phyloP scores from a whole-genome alignment of 1,140 invertebrate species.

The Luehdorfia chinensis region DNA sequence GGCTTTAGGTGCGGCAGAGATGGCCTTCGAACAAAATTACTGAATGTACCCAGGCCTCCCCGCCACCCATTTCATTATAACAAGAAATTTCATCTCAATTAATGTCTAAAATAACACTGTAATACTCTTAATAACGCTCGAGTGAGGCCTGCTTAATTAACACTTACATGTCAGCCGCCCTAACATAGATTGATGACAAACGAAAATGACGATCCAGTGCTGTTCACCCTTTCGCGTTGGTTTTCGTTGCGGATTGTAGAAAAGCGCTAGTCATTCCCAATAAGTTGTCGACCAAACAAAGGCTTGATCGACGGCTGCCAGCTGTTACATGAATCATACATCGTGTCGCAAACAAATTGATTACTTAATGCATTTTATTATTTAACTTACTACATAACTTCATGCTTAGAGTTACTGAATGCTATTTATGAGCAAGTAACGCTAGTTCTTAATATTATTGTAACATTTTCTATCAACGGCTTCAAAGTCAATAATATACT shows the following conservation, averaged over 20 bases:
- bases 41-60: constrained; percentile 32
- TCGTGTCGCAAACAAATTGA: constrained; percentile 43
- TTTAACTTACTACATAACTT: constrained; percentile 40
- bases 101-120: constrained; percentile 74
- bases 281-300: constrained; percentile 53
- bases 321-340: constrained; percentile 50
- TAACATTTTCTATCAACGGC: too few relatives aligned
- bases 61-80: constrained; percentile 54
- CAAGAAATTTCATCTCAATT: constrained; percentile 73
- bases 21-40: constrained; percentile 55
- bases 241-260: constrained; percentile 35
- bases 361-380: constrained; percentile 68
- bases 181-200: constrained; percentile 76
- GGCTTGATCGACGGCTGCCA: constrained; percentile 41
- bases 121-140: constrained; percentile 74
- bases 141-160: constrained; percentile 74
- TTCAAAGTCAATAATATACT: too few relatives aligned
- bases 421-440: too few relatives aligned
- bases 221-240: constrained; percentile 48
- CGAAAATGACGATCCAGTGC: constrained; percentile 64
- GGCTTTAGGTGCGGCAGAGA: constrained; percentile 37
- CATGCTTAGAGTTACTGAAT: too few relatives aligned
- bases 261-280: constrained; percentile 61
- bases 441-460: too few relatives aligned
- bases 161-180: constrained; percentile 70